Base-by-base conservation (phyloP, 2,113 vertebrate species). In the Elanoides forficatus region DNA sequence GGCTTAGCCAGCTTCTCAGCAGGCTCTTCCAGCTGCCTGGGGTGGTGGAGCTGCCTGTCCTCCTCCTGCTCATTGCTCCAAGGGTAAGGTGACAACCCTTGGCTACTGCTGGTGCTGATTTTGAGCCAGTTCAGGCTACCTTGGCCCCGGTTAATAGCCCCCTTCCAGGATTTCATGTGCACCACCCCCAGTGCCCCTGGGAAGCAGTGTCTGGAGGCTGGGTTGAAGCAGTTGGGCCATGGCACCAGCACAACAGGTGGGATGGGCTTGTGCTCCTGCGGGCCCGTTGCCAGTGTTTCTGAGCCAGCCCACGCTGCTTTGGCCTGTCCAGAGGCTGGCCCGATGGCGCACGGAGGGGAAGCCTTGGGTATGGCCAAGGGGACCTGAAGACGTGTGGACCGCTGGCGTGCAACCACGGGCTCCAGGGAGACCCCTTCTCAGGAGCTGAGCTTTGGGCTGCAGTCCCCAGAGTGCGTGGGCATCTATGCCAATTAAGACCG, bases 331-430 rank as follows among this genome's bases (percentile, higher is more conserved):
- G 43, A 30, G 43, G 12, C 43, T 58, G 26, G 3, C 32, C 36
- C 1, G 2, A 23, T 30, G 30, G 38, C 20, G 22, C 36, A 23
- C 0, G 1, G 32, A 16, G 36, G 25, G 40, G 23, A 72, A 55
- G 40, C 19, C n/a, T 62, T 1, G 3, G 47, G 19, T 18, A 47
- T 10, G 34, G 48, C 26, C 40, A 70, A 62, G 26, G 19, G 11
- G 23, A 6, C 11, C 23, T n/a, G 50, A 65, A 58, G 27, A 29
- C 0, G 1, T 0, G 0, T 27, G 21, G 52, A 18, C 42, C 32
- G 17, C 48, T 43, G 9, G n/a, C 13, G 5, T 21, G 50, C 19
- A 43, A 19, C 32, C 15, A 6, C 0, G 0, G 62, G 43, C 32
- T 45, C 27, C 0, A 4, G 14, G 25, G 30, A 66, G 7, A 72